These are phyloP conservation scores for Patiria miniata DNA, from an alignment of 35 echinoderm and acorn worm genomes.

Conservation along the genomic window DNA sequence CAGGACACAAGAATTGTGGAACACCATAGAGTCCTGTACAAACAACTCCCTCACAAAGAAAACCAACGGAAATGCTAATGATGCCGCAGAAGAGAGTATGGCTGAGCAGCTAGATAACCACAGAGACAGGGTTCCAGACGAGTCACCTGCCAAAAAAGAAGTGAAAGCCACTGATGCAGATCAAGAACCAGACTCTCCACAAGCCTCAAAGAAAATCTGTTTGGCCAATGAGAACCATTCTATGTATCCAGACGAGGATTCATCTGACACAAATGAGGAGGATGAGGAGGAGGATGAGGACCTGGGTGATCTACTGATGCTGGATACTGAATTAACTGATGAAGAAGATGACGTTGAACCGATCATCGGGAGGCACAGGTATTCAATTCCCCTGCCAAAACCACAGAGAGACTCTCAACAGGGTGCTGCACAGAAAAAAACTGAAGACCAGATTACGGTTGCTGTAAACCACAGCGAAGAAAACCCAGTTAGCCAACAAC, in stretches of 20 bases:
- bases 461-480: no score
- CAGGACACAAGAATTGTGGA: constrained; percentile 11
- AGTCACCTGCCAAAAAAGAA: neutral
- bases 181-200: neutral
- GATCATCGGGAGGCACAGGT: neutral
- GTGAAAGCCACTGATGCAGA: neutral
- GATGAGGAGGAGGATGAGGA: constrained; percentile 71
- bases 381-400: constrained; percentile 39
- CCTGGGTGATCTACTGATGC: constrained; percentile 75
- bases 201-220: neutral
- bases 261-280: neutral
- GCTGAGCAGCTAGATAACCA: constrained; percentile 1
- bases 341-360: constrained; percentile 51
- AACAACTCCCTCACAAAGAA: neutral
- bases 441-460: no score
- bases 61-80: neutral
- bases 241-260: neutral
- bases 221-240: constrained; percentile 1
- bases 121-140: no score
- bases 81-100: neutral
- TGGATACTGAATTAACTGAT: constrained; percentile 77
- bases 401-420: neutral
- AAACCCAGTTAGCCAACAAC: no score
- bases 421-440: neutral
- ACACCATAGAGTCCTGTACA: neutral